Conservation (phyloP, 2,113 vertebrate species). For the Amia ocellicauda region DNA sequence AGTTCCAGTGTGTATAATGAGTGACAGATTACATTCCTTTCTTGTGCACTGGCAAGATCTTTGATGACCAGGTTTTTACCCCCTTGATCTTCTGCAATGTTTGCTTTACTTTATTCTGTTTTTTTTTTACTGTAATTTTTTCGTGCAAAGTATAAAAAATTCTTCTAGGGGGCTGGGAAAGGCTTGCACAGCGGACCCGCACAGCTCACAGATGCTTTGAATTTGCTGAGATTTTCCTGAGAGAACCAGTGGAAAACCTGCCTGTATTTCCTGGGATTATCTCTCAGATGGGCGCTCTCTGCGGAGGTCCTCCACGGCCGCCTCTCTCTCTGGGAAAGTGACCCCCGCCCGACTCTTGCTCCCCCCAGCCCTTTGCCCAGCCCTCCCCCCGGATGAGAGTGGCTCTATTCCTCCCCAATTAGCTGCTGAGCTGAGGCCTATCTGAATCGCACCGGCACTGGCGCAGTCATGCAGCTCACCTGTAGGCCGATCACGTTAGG, state of each 20-base stretch:
- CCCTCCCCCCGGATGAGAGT: conserved; percentile 33
- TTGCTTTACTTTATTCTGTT: conserved; percentile 67
- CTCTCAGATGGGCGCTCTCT: conserved; percentile 58
- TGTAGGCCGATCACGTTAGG: no score
- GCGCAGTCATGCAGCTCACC: no score
- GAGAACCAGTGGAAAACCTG: conserved; percentile 48
- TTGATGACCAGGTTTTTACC: conserved; percentile 50
- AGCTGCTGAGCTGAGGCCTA: no score
- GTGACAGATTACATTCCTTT: conserved; percentile 45
- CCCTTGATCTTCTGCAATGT: conserved; percentile 61
- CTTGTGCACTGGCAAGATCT: conserved; percentile 46
- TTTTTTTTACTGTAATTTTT: conserved; percentile 47
- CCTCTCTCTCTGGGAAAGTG: conserved; percentile 68
- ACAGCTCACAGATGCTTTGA: conserved; percentile 68
- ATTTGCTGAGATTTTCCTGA: conserved; percentile 60
- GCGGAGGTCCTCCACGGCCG: conserved; percentile 60
- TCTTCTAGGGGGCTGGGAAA: conserved; percentile 61
- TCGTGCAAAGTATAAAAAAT: conserved; percentile 62
- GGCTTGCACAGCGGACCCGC: conserved; percentile 19
- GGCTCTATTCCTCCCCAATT: no score
- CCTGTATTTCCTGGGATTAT: conserved; percentile 70
- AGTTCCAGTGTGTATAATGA: conserved; percentile 28
- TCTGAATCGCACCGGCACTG: no score
- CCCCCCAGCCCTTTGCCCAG: conserved; percentile 37
- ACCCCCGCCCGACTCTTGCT: conserved; percentile 58